Percentiles rank a stretch among this genome's conserved stretches.
These are phyloP conservation scores for Drosophila cognata DNA, from an alignment of 2,888 invertebrate species.

Conservation along the genomic window DNA sequence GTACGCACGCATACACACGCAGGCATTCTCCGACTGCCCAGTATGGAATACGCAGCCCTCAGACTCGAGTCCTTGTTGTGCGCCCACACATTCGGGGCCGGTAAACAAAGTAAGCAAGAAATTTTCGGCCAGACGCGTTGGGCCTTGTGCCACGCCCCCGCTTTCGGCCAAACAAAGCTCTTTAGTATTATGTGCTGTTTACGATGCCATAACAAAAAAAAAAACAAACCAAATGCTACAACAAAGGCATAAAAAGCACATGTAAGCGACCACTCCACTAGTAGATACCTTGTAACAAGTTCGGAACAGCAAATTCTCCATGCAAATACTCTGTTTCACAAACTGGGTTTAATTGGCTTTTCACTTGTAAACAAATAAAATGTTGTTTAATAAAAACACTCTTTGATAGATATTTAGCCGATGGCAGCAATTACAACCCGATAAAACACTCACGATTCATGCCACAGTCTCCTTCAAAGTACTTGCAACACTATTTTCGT, in stretches of 20 bases:
- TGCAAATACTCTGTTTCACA: neutral
- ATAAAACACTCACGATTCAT: neutral
- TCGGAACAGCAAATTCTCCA: neutral
- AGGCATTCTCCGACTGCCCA: slow-evolving; percentile 1
- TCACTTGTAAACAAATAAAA: neutral
- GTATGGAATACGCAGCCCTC: neutral
- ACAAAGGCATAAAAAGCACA: slow-evolving; percentile 35
- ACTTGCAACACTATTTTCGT: neutral
- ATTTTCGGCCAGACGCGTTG: slow-evolving; percentile 53
- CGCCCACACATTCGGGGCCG: slow-evolving; percentile 24
- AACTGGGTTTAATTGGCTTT: neutral
- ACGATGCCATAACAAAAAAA: slow-evolving; percentile 63
- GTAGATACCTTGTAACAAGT: slow-evolving; percentile 16
- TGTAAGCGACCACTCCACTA: neutral
- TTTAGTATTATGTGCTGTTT: slow-evolving; percentile 76
- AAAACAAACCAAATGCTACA: slow-evolving; percentile 29
- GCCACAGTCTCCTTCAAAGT: accelerated
- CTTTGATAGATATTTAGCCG: neutral
- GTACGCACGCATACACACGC: slow-evolving; percentile 11
- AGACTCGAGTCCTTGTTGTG: slow-evolving; percentile 17
- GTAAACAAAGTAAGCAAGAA: slow-evolving; percentile 46
- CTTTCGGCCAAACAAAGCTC: slow-evolving; percentile 35
- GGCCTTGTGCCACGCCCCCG: slow-evolving; percentile 25
- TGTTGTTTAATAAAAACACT: neutral
- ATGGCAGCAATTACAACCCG: neutral